Evolutionary conservation across 2,113 vertebrate genomes (phyloP).

Genomic region (Coptodon rendalli): DNA sequence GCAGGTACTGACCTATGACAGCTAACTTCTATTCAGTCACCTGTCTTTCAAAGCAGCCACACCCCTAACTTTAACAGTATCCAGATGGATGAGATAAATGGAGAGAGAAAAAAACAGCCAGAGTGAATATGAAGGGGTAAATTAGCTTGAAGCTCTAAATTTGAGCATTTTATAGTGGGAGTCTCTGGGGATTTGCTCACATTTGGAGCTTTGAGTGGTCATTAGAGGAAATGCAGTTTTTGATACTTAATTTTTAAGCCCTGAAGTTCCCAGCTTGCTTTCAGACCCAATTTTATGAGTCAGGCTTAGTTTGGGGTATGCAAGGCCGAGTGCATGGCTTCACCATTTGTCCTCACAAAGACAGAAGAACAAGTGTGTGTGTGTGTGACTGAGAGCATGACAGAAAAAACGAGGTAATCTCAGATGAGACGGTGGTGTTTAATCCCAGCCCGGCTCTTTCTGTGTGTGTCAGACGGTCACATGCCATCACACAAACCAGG

Average conservation of each 20-base stretch:
- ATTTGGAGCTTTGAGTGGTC: background rate
- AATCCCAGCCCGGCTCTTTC: conserved; percentile 26
- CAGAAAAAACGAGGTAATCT: conserved; percentile 16
- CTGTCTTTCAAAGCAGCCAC: background rate
- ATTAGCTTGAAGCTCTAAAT: background rate
- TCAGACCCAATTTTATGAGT: background rate
- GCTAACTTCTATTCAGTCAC: background rate
- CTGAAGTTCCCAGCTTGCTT: background rate
- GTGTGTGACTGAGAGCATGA: background rate
- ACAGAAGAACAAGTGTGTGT: background rate
- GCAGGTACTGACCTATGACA: background rate
- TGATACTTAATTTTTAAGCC: background rate
- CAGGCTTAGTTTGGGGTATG: background rate
- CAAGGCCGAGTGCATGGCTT: background rate
- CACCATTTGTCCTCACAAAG: background rate
- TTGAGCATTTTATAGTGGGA: background rate
- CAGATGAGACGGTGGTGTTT: conserved; percentile 43
- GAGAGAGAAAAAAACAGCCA: background rate
- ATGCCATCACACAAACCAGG: conserved; percentile 42
- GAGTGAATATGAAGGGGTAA: background rate
- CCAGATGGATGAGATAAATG: background rate
- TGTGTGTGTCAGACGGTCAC: conserved; percentile 26
- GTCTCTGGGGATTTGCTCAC: background rate
- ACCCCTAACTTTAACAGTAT: background rate
- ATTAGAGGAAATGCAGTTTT: background rate